Evolutionary conservation across 2,797 vertebrate species (phyloP).

Genomic region (Babyrousa celebensis): DNA sequence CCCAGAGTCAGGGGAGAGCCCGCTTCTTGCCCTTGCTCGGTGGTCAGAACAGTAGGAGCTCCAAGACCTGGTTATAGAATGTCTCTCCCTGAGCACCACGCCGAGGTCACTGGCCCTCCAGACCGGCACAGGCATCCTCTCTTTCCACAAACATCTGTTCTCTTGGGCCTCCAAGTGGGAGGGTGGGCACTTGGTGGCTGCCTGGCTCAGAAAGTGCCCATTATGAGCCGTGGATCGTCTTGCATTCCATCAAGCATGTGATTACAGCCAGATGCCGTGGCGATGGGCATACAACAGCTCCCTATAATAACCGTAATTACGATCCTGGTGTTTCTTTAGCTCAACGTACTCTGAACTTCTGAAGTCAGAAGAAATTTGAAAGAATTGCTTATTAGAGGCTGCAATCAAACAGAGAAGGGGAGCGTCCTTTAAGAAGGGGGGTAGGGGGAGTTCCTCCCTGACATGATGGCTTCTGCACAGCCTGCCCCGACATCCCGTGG

Average conservation of each 20-base stretch:
- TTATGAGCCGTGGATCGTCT: slow-evolving; percentile 85
- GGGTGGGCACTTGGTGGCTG: slow-evolving; percentile 81
- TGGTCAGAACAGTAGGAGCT: neutral
- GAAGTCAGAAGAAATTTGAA: slow-evolving; percentile 87
- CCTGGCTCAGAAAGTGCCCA: slow-evolving; percentile 83
- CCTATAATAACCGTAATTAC: slow-evolving; percentile 86
- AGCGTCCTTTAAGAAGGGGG: slow-evolving; percentile 72
- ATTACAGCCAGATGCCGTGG: slow-evolving; percentile 87
- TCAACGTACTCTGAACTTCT: slow-evolving; percentile 83
- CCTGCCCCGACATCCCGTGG: slow-evolving; percentile 86
- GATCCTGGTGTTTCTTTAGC: slow-evolving; percentile 83
- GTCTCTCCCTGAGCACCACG: neutral
- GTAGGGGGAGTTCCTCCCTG: slow-evolving; percentile 60
- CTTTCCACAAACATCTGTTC: slow-evolving; percentile 84
- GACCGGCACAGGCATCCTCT: slow-evolving; percentile 69
- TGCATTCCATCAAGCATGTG: slow-evolving; percentile 87
- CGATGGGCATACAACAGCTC: slow-evolving; percentile 77
- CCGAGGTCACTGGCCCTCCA: slow-evolving; percentile 20
- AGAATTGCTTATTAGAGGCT: slow-evolving; percentile 82
- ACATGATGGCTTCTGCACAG: slow-evolving; percentile 78
- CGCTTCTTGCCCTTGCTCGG: neutral
- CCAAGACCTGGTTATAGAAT: neutral
- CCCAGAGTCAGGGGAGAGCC: neutral
- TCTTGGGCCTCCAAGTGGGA: slow-evolving; percentile 80
- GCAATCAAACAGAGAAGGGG: slow-evolving; percentile 79